Evolutionary conservation across 1,140 invertebrate species (phyloP).

Genomic region (Aphelenchoides fujianensis): DNA sequence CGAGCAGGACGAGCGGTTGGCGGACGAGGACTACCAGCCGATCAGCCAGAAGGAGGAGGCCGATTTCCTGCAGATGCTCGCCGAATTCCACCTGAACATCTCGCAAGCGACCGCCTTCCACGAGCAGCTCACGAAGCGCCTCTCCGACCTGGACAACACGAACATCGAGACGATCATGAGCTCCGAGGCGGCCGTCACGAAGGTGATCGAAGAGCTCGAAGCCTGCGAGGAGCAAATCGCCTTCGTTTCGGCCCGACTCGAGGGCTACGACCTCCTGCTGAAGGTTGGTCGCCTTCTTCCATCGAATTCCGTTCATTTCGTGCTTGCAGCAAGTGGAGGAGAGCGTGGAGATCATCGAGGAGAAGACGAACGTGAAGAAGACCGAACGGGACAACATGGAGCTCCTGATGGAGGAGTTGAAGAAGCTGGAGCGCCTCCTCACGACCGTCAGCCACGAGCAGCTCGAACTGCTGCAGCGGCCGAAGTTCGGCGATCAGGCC

Average conservation of each 20-base stretch:
- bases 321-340: constrained; percentile 59
- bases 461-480: constrained; percentile 72
- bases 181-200: constrained; percentile 38
- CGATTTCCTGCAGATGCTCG: constrained; percentile 73
- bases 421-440: constrained; percentile 67
- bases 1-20: background rate
- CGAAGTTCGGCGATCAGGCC: constrained; percentile 73
- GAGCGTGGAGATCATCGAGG: constrained; percentile 74
- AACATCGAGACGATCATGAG: constrained; percentile 59
- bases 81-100: constrained; percentile 75
- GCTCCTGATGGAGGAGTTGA: constrained; percentile 74
- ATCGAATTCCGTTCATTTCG: constrained; percentile 3
- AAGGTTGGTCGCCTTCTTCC: constrained; percentile 48
- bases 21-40: constrained; percentile 70
- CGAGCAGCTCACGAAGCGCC: constrained; percentile 75
- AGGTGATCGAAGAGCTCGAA: constrained; percentile 37
- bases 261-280: constrained; percentile 64
- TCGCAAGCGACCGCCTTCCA: constrained; percentile 82
- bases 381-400: constrained; percentile 80
- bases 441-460: constrained; percentile 38
- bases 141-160: constrained; percentile 78
- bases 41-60: constrained; percentile 78
- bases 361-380: constrained; percentile 83
- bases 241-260: constrained; percentile 63
- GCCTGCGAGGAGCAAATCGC: constrained; percentile 55